Evolutionary conservation across 2,888 invertebrate species (phyloP).

Genomic region (Drosophila villosipedis): DNA sequence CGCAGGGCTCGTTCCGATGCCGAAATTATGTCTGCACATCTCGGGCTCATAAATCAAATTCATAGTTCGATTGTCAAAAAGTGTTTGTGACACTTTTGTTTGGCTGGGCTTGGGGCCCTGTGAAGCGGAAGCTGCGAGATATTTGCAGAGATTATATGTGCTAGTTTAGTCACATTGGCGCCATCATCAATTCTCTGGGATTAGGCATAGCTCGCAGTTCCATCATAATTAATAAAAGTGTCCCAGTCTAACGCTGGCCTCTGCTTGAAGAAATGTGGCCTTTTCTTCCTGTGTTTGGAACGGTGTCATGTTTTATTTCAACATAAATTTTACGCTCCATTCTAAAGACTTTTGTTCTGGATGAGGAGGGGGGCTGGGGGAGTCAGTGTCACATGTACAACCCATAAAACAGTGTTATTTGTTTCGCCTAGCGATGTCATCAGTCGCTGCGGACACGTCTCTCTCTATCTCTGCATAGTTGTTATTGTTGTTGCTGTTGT

Average conservation of each 20-base stretch:
- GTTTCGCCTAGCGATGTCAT: conserved; percentile 67
- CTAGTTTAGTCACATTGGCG: conserved; percentile 62
- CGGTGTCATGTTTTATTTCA: conserved; percentile 67
- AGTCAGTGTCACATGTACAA: conserved; percentile 61
- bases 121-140: conserved; percentile 54
- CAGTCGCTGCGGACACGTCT: conserved; percentile 38
- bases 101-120: conserved; percentile 1
- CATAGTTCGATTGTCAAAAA: conserved; percentile 52
- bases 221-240: conserved; percentile 72
- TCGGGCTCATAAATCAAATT: conserved; percentile 47
- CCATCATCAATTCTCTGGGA: conserved; percentile 68
- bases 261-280: background rate
- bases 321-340: conserved; percentile 68
- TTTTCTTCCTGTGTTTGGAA: conserved; percentile 25
- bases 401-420: conserved; percentile 71
- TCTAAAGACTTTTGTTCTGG: conserved; percentile 26
- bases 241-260: background rate
- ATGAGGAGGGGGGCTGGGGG: background rate
- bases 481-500: conserved; percentile 17
- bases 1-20: conserved; percentile 7
- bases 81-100: conserved; percentile 35
- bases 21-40: conserved; percentile 5
- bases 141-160: conserved; percentile 19
- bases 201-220: conserved; percentile 50
- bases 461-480: conserved; percentile 7